Evolutionary conservation across 2,797 vertebrate genomes (phyloP).

Genomic region (Aplochiton taeniatus): DNA sequence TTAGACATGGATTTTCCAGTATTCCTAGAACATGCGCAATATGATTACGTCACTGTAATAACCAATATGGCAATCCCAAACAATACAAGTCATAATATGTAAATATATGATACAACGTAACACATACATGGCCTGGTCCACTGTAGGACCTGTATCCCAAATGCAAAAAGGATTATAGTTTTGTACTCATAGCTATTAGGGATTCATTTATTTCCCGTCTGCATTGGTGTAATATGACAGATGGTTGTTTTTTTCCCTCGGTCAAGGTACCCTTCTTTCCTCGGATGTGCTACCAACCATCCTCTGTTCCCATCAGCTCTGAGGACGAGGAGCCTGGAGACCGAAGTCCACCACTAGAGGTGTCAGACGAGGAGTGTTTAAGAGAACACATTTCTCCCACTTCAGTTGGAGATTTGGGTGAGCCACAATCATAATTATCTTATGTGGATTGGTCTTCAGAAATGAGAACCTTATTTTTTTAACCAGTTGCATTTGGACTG

Average conservation of each 20-base stretch:
- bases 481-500: not conserved
- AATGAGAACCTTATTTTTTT: too few species aligned
- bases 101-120: too few species aligned
- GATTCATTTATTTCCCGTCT: too few species aligned
- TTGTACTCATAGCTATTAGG: too few species aligned
- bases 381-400: slow-evolving; percentile 81
- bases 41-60: too few species aligned
- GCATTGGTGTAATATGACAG: not conserved
- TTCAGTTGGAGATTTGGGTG: slow-evolving; percentile 87
- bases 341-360: slow-evolving; percentile 90
- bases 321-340: slow-evolving; percentile 91
- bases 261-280: slow-evolving; percentile 84
- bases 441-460: not conserved
- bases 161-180: too few species aligned
- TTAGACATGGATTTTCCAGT: too few species aligned
- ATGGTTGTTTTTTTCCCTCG: not conserved
- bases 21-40: too few species aligned
- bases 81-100: too few species aligned
- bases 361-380: slow-evolving; percentile 93
- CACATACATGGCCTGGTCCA: too few species aligned
- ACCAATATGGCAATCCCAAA: too few species aligned
- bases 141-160: too few species aligned
- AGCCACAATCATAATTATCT: slow-evolving; percentile 38
- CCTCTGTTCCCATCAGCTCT: slow-evolving; percentile 85
- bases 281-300: slow-evolving; percentile 78